Evolutionary conservation across 1,140 invertebrate species (phyloP), one percentile per base, ranked within the genome.

Genomic region (Pristionchus pacificus): DNA sequence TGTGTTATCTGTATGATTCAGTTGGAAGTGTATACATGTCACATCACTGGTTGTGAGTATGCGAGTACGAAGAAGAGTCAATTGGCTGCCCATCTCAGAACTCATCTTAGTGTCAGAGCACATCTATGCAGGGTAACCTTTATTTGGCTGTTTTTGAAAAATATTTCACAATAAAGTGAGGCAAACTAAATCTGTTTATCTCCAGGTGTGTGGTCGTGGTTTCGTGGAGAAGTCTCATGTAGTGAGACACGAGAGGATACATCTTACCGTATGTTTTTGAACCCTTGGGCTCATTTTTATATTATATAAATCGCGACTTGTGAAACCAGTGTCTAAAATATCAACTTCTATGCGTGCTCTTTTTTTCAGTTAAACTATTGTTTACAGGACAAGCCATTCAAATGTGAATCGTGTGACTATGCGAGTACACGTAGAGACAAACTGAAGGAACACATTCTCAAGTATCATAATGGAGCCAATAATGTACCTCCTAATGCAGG

Each of bases 201-300:
- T 69, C 3, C 60, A 69, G 38, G 85, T 86, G 19, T 90, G 89
- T 82, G 87, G 88, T 2, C 86, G 89, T 63, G 86, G 87, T 13
- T 90, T 90, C 75, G 87, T 90, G 74, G 89, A 90, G 78, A 89
- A 88, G 74, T 88, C 88, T 33, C 89, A 90, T 83, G 80, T 90
- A 25, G 87, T 87, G 19, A 79, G 88, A 19, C 89, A 90, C 79
- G 88, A 89, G 77, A 82, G 88, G 33, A 89, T 89, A 62, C 89
- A 90, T 83, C n/a, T n/a, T n/a, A n/a, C n/a, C n/a, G n/a, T n/a
- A n/a, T n/a, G n/a, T n/a, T n/a, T n/a, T n/a, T n/a, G n/a, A n/a
- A n/a, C n/a, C n/a, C n/a, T n/a, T n/a, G n/a, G n/a, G n/a, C n/a
- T n/a, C n/a, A n/a, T n/a, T n/a, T n/a, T n/a, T n/a, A n/a, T n/a